Evolutionary conservation across 2,797 vertebrate genomes (phyloP), one percentile per base, ranked within the genome.

Genomic region (Coracias cyanogaster): DNA sequence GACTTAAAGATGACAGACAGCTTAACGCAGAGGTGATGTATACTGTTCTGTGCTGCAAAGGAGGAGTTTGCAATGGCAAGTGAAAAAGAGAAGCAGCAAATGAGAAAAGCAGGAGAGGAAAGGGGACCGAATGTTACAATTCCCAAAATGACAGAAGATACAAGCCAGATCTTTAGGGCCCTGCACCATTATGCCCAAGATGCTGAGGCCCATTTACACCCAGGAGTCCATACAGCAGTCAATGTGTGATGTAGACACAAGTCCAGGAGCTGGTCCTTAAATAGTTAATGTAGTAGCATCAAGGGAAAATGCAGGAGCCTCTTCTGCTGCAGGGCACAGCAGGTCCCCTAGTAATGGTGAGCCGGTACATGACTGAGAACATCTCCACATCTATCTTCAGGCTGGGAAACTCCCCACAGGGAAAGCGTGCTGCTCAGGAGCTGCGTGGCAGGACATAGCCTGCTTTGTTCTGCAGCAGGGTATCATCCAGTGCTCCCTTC

Each of bases 361-460:
- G 48, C 33, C 26, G 35, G 21, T 57, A 5, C 55, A 79, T 61
- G 54, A 65, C 65, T 57, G 48, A 90, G 82, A 82, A 77, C 62
- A 86, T 74, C 74, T 65, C 52, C 72, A 64, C 15, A 28, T 43
- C 51, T 43, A 6, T 35, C 69, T 69, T 81, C 65, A 89, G 69
- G 64, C 9, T 0, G 19, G 26, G 49, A 54, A n/a, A 80, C 64
- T 46, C 48, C 51, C 65, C 67, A 17, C 22, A 52, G 66, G 71
- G 70, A 41, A 58, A 46, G 33, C 0, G 0, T 46, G 71, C 69
- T 81, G 92, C 91, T 95, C 37, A 17, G 76, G 90, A 94, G 86
- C 80, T 95, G 90, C 88, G 82, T 90, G 70, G 71, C 82, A 88
- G 61, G 89, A 91, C 92, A 91, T 3, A 67, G 77, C 55, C 81